These are phyloP conservation scores for Melanotaenia maccullochi DNA, from an alignment of 2,797 vertebrate genomes.

Conservation along the genomic window DNA sequence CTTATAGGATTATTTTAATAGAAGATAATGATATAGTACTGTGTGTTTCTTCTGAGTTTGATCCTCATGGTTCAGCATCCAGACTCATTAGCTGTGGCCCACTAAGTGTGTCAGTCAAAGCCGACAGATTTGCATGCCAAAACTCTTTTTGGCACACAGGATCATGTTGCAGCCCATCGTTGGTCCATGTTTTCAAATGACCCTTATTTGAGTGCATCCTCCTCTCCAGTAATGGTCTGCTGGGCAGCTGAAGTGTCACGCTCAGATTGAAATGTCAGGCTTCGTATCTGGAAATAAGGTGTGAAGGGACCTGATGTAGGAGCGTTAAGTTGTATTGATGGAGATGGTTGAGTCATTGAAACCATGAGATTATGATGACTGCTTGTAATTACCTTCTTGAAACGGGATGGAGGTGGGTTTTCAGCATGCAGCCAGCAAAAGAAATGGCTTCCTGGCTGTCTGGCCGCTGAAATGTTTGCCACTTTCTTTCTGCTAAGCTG, in stretches of 20 bases:
- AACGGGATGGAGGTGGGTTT: not conserved
- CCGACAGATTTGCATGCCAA: constrained; percentile 22
- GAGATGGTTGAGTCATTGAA: constrained; percentile 17
- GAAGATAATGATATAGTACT: not conserved
- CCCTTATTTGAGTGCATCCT: constrained; percentile 33
- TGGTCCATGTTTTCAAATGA: constrained; percentile 31
- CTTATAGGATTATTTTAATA: not conserved
- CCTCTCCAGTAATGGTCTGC: constrained; percentile 41
- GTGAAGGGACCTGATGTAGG: constrained; percentile 14
- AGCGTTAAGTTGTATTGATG: constrained; percentile 25
- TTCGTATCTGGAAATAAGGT: constrained; percentile 21
- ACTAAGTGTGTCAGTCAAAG: constrained; percentile 52
- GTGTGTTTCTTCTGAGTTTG: constrained; percentile 15
- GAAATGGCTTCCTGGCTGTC: not conserved
- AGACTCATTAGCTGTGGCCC: constrained; percentile 53
- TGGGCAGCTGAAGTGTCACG: constrained; percentile 21
- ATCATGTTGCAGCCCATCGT: constrained; percentile 25
- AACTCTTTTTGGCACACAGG: constrained; percentile 26
- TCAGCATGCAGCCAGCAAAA: not conserved
- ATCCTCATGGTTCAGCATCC: constrained; percentile 20
- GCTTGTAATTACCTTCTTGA: constrained; percentile 27
- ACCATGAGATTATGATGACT: constrained; percentile 18
- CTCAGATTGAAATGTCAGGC: constrained; percentile 64
- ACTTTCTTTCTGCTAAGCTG: not conserved
- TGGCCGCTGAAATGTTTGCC: not conserved